Evolutionary conservation across 2,113 vertebrate genomes (phyloP).

Genomic region (Dendrocopos noguchii): DNA sequence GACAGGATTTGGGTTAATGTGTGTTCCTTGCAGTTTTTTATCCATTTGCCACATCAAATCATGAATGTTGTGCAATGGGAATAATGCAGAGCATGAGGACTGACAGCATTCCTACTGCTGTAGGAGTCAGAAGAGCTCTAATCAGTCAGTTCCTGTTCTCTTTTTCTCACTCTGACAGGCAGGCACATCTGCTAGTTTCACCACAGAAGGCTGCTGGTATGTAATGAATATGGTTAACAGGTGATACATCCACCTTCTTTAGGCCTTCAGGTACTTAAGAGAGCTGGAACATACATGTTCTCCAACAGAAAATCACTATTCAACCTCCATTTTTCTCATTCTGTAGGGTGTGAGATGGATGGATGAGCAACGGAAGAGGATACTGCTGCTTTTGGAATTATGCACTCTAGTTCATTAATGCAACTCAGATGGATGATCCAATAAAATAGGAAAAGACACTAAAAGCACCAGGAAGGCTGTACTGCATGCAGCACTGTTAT

Average conservation of each 20-base stretch:
- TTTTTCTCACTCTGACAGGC: background rate
- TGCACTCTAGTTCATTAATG: background rate
- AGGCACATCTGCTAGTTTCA: background rate
- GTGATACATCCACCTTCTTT: background rate
- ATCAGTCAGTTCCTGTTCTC: slow-evolving; percentile 1
- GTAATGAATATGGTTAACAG: background rate
- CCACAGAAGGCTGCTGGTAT: background rate
- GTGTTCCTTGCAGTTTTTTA: background rate
- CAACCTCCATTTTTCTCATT: background rate
- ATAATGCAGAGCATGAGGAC: background rate
- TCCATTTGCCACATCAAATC: background rate
- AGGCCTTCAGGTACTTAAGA: background rate
- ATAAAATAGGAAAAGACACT: background rate
- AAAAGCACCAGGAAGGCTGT: background rate
- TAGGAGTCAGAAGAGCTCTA: background rate
- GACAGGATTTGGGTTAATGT: background rate
- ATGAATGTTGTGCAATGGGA: background rate
- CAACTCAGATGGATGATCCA: background rate
- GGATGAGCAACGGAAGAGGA: background rate
- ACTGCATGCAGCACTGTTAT: background rate
- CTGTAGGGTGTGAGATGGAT: background rate
- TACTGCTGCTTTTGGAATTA: background rate
- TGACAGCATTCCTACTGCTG: slow-evolving; percentile 10
- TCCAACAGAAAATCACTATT: background rate
- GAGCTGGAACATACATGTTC: background rate